Evolutionary conservation across 1,140 invertebrate genomes (phyloP), one percentile per base, ranked within the genome.

Genomic region (Drosophila jambulina): DNA sequence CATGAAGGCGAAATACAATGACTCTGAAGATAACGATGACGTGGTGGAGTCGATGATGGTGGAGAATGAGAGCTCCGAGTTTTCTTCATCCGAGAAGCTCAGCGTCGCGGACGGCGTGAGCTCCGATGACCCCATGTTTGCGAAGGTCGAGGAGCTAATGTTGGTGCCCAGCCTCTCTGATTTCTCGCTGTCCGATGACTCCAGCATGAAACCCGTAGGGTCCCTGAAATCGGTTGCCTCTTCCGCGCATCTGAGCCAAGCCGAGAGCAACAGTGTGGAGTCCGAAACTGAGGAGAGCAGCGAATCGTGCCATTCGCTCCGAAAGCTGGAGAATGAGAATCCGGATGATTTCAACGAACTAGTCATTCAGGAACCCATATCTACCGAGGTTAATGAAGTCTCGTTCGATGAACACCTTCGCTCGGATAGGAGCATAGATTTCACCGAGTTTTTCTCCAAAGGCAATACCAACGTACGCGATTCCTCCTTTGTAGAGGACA

Each of bases 81-180:
- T 8, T 8, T 6, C 1, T 23, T 8, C 13, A 13, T 17, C 19
- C 23, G 9, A 8, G 21, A 25, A 17, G n/a, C 7, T 2, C 13
- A 48, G 45, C 9, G 4, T n/a, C 4, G 2, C 2, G 13, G 45
- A 25, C 3, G 4, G 7, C 7, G 15, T 4, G 7, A 8, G 1
- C 25, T 27, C 23, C 45, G 8, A 17, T 0, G 46, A 48, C 8
- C 29, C 46, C 23, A n/a, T 70, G 46, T 4, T 1, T n/a, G 0
- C 8, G 36, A 38, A 29, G 13, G 62, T 70, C 12, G 12, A 36
- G 6, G 40, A 25, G 3, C 63, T 70, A 6, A 68, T 68, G 62
- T n/a, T 70, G 23, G 63, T 70, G 2, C 67, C 67, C 27, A 42
- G 29, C 29, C 7, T 70, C 2, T 70, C 67, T 1, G 46, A 67